Evolutionary conservation across 2,888 invertebrate species (phyloP), one percentile per base, ranked within the genome.

Genomic region (Prosapia bicincta): DNA sequence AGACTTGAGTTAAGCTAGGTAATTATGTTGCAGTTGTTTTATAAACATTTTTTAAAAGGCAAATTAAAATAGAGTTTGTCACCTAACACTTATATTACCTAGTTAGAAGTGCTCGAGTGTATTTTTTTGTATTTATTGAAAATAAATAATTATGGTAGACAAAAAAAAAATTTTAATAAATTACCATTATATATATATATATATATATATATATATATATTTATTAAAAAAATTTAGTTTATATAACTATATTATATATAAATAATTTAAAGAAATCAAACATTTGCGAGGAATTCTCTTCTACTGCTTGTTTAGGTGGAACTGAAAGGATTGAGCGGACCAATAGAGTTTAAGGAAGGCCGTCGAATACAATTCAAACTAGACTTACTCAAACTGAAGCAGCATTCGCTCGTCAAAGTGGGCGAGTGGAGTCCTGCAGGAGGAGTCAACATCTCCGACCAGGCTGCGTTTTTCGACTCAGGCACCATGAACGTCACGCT

Each of bases 311-410:
- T 84, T 30, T 83, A 93, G 93, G 93, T 93, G 71, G 92, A 93
- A 84, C 91, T 92, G 86, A 91, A 92, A 83, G 94, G 95, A 5
- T 85, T 95, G 72, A 93, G 93, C 26, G 95, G 94, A 0, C 92
- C 91, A 23, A 91, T 94, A 78, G 91, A 92, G 83, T 93, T 94
- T 85, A 92, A 93, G 83, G 92, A 93, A 84, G 94, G 94, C 0
- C 88, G 90, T 72, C 87, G 94, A 74, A 90, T 90, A 71, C 90
- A 92, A 82, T 93, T 94, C 82, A 90, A 91, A 82, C 85, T 94
- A 78, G 94, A 94, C 83, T 84, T 93, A 74, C 86, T 93, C 32
- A 93, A 93, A 85, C 85, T 93, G 79, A 91, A 91, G 81, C 91
- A 92, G 81, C 90, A 92, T 82, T 89, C 91, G 0, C 86, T 93